phyloP scores from a whole-genome alignment of 2,888 invertebrate species.

The Drosophila emarginata region DNA sequence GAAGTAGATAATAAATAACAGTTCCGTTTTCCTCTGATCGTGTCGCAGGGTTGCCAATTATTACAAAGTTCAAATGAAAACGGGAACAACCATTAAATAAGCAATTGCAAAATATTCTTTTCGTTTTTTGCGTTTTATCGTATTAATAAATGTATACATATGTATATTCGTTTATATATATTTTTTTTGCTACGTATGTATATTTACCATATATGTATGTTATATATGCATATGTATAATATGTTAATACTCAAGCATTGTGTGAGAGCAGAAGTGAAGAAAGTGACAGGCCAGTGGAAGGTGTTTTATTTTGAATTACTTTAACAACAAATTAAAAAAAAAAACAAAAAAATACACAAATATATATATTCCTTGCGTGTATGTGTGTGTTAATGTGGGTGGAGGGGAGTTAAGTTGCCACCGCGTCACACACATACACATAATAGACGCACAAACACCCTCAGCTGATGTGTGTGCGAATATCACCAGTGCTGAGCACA shows the following conservation, averaged over 20 bases:
- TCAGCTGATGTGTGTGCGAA: slow-evolving; percentile 51
- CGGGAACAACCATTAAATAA: slow-evolving; percentile 1
- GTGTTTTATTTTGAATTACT: neutral
- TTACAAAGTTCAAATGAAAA: slow-evolving; percentile 8
- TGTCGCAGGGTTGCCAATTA: neutral
- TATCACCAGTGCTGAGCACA: slow-evolving; percentile 4
- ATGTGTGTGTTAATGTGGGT: neutral
- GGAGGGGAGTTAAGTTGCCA: slow-evolving; percentile 7
- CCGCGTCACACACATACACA: slow-evolving; percentile 11
- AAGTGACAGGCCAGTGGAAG: slow-evolving; percentile 37
- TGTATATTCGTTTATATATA: slow-evolving; percentile 19
- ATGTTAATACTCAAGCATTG: slow-evolving; percentile 3
- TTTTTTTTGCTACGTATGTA: slow-evolving; percentile 14
- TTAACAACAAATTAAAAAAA: neutral
- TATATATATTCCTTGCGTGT: neutral
- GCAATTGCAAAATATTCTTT: neutral
- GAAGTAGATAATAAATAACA: slow-evolving; percentile 14
- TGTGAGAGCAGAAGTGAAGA: slow-evolving; percentile 30
- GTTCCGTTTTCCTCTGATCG: slow-evolving; percentile 10
- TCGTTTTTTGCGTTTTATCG: slow-evolving; percentile 9
- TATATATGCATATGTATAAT: neutral
- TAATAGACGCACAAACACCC: slow-evolving; percentile 46
- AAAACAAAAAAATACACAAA: slow-evolving; percentile 6
- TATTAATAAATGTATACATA: slow-evolving; percentile 8
- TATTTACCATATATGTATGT: slow-evolving; percentile 1